Conservation (phyloP, 35 echinoderm and acorn worm species). For the Anneissia japonica region DNA sequence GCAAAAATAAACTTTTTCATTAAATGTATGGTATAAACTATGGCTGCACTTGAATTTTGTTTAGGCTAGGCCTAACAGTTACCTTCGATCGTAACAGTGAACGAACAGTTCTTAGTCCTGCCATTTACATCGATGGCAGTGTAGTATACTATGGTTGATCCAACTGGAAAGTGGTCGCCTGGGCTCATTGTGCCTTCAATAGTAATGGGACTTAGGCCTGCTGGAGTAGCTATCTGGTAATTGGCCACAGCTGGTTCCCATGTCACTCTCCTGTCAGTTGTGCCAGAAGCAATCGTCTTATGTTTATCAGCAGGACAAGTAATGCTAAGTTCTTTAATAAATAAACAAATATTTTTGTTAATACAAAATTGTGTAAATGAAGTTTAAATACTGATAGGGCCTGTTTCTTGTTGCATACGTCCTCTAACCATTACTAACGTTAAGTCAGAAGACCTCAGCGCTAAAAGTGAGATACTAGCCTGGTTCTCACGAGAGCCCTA, state of each 20-base stretch:
- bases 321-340: not conserved
- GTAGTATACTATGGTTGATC: not conserved
- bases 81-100: not conserved
- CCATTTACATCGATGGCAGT: not conserved
- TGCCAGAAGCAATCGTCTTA: not conserved
- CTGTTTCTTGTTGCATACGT: no score
- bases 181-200: not conserved
- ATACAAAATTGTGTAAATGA: no score
- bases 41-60: no score
- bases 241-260: not conserved
- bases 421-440: no score
- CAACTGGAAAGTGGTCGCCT: not conserved
- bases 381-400: no score
- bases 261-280: not conserved
- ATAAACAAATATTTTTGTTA: no score
- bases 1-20: no score
- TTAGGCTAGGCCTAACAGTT: no score
- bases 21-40: no score
- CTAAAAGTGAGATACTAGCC: no score
- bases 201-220: not conserved
- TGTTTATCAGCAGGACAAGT: not conserved
- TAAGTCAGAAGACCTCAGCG: no score
- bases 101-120: not conserved
- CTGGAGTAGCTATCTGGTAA: not conserved
- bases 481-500: no score